Percentiles rank a stretch among this genome's conserved stretches.
These are phyloP conservation scores for Drosophila virilis DNA, from an alignment of 1,140 invertebrate genomes.

Conservation along the genomic window DNA sequence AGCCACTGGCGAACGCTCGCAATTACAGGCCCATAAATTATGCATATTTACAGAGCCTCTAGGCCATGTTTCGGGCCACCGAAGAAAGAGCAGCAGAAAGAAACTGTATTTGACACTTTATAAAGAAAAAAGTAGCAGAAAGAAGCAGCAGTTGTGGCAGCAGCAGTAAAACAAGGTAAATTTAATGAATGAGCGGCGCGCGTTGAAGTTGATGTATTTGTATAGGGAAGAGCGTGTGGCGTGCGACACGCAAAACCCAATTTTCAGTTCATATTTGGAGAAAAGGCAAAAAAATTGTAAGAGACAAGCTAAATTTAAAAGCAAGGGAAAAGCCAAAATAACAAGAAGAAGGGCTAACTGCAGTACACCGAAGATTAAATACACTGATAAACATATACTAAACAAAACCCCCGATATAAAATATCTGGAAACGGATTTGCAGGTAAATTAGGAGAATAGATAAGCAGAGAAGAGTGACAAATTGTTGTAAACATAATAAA, in stretches of 20 bases:
- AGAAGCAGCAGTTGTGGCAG: not conserved
- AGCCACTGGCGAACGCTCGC: constrained; percentile 33
- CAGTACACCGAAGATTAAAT: too few species aligned
- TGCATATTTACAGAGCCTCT: constrained; percentile 47
- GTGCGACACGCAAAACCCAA: constrained; percentile 75
- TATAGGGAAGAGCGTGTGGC: constrained; percentile 27
- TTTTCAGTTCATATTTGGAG: constrained; percentile 49
- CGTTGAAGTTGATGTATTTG: constrained; percentile 25
- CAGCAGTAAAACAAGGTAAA: constrained; percentile 6
- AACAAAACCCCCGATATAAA: too few species aligned
- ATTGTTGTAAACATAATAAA: too few species aligned
- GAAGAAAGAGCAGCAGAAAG: constrained; percentile 11
- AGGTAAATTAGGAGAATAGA: too few species aligned
- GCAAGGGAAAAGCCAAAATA: constrained; percentile 37
- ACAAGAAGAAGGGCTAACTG: not conserved
- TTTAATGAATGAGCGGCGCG: constrained; percentile 46
- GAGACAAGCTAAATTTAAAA: constrained; percentile 53
- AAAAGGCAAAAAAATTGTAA: not conserved
- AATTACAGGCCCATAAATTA: constrained; percentile 69
- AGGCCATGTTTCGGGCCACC: constrained; percentile 12
- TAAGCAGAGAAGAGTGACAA: too few species aligned
- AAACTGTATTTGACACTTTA: constrained; percentile 72
- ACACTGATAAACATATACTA: too few species aligned
- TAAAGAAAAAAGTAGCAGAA: constrained; percentile 13
- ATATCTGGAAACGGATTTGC: too few species aligned